phyloP scores from a whole-genome alignment of 2,113 vertebrate species.

The Mixornis gularis region DNA sequence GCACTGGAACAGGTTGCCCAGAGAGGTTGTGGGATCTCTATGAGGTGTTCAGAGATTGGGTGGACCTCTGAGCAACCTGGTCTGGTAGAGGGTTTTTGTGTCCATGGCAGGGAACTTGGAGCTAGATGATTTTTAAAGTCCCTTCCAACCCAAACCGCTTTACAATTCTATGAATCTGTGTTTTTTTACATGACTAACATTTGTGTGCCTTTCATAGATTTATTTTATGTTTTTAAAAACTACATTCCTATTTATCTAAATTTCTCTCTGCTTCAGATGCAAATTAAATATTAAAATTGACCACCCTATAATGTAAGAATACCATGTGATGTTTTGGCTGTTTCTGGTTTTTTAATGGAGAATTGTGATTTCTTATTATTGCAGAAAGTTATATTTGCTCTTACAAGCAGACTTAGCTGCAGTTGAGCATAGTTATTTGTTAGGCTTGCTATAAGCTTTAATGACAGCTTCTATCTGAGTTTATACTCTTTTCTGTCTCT shows the following conservation, averaged over 20 bases:
- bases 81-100: not conserved
- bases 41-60: not conserved
- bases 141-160: not conserved
- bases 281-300: not conserved
- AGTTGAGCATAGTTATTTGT: not conserved
- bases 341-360: not conserved
- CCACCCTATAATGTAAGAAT: not conserved
- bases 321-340: not conserved
- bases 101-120: not conserved
- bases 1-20: not conserved
- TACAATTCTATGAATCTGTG: not conserved
- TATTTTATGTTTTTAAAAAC: not conserved
- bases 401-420: not conserved
- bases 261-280: not conserved
- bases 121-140: not conserved
- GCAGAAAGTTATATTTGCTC: not conserved
- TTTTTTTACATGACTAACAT: not conserved
- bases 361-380: not conserved
- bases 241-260: not conserved
- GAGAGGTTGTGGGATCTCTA: not conserved
- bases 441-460: not conserved
- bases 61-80: not conserved
- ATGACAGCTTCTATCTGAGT: not conserved
- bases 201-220: not conserved
- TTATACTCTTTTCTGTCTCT: not conserved